Conservation (phyloP, 1,140 invertebrate genomes). For the Triops cancriformis region DNA sequence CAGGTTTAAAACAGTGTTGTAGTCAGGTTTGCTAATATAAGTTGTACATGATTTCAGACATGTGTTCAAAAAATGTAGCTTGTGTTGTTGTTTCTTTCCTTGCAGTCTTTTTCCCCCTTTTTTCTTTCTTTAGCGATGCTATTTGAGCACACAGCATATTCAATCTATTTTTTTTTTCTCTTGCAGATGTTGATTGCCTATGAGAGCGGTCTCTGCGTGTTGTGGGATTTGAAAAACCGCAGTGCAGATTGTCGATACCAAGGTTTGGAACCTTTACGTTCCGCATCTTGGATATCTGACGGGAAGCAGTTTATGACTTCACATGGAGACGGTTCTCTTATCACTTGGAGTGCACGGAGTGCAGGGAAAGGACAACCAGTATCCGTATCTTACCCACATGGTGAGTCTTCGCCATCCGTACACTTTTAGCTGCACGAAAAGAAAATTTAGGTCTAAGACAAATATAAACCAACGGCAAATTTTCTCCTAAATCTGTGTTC, state of each 20-base stretch:
- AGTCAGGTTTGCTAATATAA: too few relatives aligned
- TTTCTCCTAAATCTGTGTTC: too few relatives aligned
- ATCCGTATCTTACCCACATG: conserved; percentile 79
- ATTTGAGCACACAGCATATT: background rate
- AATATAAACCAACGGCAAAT: too few relatives aligned
- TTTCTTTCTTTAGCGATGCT: too few relatives aligned
- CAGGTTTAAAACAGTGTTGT: too few relatives aligned
- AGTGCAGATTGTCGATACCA: conserved; percentile 73
- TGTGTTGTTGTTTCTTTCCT: too few relatives aligned
- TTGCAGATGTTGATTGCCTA: conserved; percentile 89
- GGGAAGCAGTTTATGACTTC: conserved; percentile 97
- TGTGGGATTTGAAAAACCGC: conserved; percentile 88
- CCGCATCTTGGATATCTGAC: conserved; percentile 92
- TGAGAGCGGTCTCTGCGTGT: conserved; percentile 84
- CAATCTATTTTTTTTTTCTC: conserved; percentile 6
- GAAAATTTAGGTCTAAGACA: too few relatives aligned
- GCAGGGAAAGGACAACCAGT: conserved; percentile 56
- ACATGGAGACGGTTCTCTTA: conserved; percentile 87
- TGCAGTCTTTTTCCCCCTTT: too few relatives aligned
- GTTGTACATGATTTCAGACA: too few relatives aligned
- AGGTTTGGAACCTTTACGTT: conserved; percentile 66
- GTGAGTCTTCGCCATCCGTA: conserved; percentile 46
- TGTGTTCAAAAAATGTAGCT: too few relatives aligned
- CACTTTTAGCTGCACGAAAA: background rate
- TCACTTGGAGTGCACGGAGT: conserved; percentile 76